Evolutionary conservation across 2,888 invertebrate species (phyloP).

Genomic region (Sphaerophoria rueppellii): DNA sequence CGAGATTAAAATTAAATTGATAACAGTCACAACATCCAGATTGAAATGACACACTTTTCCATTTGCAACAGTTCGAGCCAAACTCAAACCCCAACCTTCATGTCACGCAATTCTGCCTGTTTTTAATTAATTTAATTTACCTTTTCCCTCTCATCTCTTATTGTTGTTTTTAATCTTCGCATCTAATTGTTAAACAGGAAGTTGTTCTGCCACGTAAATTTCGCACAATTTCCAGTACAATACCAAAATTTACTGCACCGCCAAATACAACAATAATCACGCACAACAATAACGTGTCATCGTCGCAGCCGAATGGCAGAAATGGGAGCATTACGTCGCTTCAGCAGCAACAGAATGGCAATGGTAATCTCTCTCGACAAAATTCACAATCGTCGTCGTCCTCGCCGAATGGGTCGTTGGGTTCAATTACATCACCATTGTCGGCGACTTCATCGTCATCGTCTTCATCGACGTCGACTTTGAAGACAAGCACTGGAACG

Average conservation of each 20-base stretch:
- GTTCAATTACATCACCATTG: conserved; percentile 75
- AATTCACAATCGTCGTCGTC: conserved; percentile 76
- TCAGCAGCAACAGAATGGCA: conserved; percentile 45
- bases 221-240: conserved; percentile 87
- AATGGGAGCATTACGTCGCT: conserved; percentile 63
- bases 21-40: conserved; percentile 12
- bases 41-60: conserved; percentile 45
- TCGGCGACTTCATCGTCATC: conserved; percentile 71
- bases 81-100: neutral
- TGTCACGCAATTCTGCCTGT: conserved; percentile 56
- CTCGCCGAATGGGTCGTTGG: conserved; percentile 78
- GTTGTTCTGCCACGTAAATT: conserved; percentile 90
- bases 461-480: conserved; percentile 77
- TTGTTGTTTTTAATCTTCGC: conserved; percentile 45
- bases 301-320: conserved; percentile 28
- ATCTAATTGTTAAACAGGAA: conserved; percentile 84
- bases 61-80: conserved; percentile 12
- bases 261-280: conserved; percentile 79
- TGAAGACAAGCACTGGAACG: conserved; percentile 79
- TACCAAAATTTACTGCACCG: conserved; percentile 80
- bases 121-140: conserved; percentile 41
- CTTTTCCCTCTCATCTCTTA: conserved; percentile 21
- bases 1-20: conserved; percentile 25
- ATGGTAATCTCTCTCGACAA: conserved; percentile 78
- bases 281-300: conserved; percentile 75